Evolutionary conservation across 2,113 vertebrate genomes (phyloP), one percentile per base, ranked within the genome.

Genomic region (Tringa solitaria): DNA sequence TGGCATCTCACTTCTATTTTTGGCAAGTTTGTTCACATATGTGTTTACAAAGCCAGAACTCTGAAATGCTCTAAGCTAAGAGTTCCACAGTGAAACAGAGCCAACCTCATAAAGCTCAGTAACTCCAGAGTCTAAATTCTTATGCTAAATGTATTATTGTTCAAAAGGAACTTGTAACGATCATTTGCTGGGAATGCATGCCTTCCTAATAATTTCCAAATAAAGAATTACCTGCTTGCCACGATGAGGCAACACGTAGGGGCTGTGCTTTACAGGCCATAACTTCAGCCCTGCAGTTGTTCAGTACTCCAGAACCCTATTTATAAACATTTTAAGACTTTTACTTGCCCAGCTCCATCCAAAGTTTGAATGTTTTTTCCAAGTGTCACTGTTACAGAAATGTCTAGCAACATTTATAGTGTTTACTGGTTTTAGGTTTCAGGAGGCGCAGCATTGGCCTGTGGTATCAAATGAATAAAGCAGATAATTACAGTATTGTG

Each of bases 1-100:
- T 87, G 87, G 90, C 94, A 96, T 97, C 91, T 88, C 79, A 45
- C 50, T 95, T 91, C 90, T 96, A 96, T 94, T 97, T 96, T 92
- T 93, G 96, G 93, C 80, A 93, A 50, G 78, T 91, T 91, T 93
- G 43, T 79, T 87, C 83, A 82, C 61, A 78, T 87, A 57, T 95
- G 89, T 93, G 74, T 94, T 97, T 95, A 94, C 89, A 78, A 89
- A 96, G 86, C 89, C 89, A 95, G 87, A 92, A 64, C 27, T 27
- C 84, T 79, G 89, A 84, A 96, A 64, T 32, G 70, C 84, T 91
- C 78, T 85, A 94, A 91, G 68, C 81, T 72, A 80, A 70, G 93
- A 95, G 91, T 88, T 95, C 76, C 67, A 64, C 27, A 45, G 67
- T 43, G 91, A 96, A 95, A 84, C 48, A 28, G 69, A 94, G 94